Percentiles rank a stretch among this genome's conserved stretches.
Conservation (phyloP, 2,113 vertebrate species). For the Plecotus auritus region DNA sequence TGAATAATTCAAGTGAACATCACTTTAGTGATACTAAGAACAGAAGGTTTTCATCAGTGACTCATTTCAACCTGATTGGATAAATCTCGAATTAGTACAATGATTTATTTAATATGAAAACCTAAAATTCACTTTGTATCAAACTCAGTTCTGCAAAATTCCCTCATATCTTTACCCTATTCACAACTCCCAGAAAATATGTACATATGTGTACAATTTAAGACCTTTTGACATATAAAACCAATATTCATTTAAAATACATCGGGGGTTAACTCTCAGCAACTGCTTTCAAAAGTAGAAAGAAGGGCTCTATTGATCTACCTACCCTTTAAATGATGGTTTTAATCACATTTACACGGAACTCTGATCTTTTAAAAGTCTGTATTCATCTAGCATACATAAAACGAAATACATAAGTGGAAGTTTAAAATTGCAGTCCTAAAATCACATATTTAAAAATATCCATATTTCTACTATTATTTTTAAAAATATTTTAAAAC, state of each 20-base stretch:
- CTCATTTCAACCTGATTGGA: neutral
- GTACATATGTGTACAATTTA: neutral
- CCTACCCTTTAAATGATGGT: neutral
- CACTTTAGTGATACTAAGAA: constrained; percentile 51
- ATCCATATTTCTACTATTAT: neutral
- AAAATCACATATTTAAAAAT: constrained; percentile 11
- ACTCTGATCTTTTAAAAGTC: neutral
- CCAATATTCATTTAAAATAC: neutral
- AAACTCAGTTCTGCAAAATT: neutral
- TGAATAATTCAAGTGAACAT: constrained; percentile 55
- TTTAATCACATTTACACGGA: neutral
- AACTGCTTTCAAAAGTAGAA: neutral
- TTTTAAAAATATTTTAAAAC: neutral
- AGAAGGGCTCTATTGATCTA: neutral
- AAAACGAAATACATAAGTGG: neutral
- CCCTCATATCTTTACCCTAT: neutral
- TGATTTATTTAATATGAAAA: constrained; percentile 14
- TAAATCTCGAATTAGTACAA: neutral
- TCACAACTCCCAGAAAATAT: neutral
- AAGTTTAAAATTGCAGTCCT: neutral
- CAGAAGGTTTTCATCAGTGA: neutral
- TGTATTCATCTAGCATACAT: neutral
- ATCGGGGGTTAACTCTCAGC: neutral
- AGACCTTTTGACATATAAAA: neutral
- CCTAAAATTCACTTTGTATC: neutral